A percentile compares a stretch with the other conserved stretches of the same genome.
Conservation (phyloP, 2,113 vertebrate species). For the Trachemys scripta region DNA sequence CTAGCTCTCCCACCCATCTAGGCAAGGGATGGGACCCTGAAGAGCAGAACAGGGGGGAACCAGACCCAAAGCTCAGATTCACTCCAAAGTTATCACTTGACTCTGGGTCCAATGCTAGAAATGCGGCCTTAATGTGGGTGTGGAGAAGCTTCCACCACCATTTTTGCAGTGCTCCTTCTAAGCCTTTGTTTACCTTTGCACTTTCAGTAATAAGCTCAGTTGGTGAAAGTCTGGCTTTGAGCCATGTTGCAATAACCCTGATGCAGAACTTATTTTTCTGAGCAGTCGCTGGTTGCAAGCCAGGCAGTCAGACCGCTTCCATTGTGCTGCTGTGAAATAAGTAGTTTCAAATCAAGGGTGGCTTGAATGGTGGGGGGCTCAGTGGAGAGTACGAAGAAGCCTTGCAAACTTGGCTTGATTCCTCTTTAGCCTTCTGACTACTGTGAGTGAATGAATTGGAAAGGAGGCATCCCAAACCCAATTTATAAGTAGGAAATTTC, state of each 20-base stretch:
- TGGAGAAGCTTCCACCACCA: not conserved
- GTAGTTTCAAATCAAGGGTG: not conserved
- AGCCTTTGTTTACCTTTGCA: conserved; percentile 30
- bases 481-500: not conserved
- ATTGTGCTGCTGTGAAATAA: not conserved
- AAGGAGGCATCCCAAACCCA: not conserved
- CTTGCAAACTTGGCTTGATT: not conserved
- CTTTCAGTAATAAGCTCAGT: conserved; percentile 20
- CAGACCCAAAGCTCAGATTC: not conserved
- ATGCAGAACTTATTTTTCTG: not conserved
- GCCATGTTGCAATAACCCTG: not conserved
- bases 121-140: not conserved
- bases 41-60: not conserved
- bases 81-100: not conserved
- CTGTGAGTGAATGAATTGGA: not conserved
- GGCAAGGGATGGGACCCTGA: not conserved
- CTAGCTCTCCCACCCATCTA: not conserved
- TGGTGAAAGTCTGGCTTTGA: conserved; percentile 44
- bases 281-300: not conserved
- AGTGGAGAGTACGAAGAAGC: not conserved
- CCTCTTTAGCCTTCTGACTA: not conserved
- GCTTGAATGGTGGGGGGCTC: not conserved
- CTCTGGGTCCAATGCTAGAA: not conserved
- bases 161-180: conserved; percentile 19
- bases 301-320: not conserved